phyloP scores from a whole-genome alignment of 2,797 vertebrate genomes.

The Fundulus diaphanus region DNA sequence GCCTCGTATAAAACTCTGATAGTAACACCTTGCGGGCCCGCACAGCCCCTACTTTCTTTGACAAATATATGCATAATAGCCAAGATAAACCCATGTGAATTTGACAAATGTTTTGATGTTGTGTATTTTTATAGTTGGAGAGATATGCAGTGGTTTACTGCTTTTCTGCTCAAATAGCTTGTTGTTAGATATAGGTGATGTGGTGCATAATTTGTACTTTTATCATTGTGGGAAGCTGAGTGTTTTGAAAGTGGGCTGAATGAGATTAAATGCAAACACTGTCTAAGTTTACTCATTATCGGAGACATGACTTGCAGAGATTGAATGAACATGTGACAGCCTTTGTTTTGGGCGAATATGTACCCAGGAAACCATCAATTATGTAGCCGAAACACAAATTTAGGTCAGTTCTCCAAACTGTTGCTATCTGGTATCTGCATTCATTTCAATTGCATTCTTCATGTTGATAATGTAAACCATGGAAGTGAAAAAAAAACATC shows the following conservation, averaged over 20 bases:
- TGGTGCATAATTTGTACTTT: conserved; percentile 28
- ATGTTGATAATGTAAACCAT: background rate
- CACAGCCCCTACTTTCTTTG: background rate
- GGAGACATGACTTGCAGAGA: background rate
- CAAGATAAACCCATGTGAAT: conserved; percentile 37
- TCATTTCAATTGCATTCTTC: background rate
- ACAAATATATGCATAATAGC: conserved; percentile 39
- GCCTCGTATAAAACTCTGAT: conserved; percentile 46
- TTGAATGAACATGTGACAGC: background rate
- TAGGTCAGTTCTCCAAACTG: background rate
- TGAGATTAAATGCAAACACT: conserved; percentile 31
- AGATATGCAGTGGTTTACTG: background rate
- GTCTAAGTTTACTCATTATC: background rate
- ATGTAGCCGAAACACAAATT: background rate
- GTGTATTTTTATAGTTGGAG: conserved; percentile 29
- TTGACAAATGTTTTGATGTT: conserved; percentile 35
- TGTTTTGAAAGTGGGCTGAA: conserved; percentile 14
- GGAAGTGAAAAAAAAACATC: background rate
- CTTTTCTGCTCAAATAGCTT: background rate
- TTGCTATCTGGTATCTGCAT: background rate
- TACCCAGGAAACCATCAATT: background rate
- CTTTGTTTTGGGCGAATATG: background rate
- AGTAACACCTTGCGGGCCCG: conserved; percentile 49
- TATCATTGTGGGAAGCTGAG: conserved; percentile 33
- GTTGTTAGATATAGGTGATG: conserved; percentile 6